Conservation (phyloP, 2,113 vertebrate species). For the Loxodonta africana region DNA sequence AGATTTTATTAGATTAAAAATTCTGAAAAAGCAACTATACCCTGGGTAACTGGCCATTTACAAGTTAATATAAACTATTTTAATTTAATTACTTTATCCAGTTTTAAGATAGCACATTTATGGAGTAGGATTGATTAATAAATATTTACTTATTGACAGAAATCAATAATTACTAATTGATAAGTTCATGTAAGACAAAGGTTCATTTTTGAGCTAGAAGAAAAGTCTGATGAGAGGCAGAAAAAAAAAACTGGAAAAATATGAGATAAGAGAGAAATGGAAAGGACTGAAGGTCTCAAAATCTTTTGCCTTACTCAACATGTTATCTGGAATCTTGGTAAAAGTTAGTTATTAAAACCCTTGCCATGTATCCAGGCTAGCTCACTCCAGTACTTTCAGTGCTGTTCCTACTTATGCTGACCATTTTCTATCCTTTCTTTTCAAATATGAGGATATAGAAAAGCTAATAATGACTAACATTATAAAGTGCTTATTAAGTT, state of each 20-base stretch:
- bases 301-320: not conserved
- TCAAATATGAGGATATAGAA: not conserved
- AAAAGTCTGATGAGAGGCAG: accelerated
- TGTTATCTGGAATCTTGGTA: not conserved
- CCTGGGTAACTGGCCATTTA: not conserved
- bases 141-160: not conserved
- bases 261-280: not conserved
- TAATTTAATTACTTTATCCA: not conserved
- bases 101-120: not conserved
- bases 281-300: not conserved
- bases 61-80: not conserved
- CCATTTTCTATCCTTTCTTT: not conserved
- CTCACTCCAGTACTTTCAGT: not conserved
- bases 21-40: not conserved
- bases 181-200: not conserved
- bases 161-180: not conserved
- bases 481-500: not conserved
- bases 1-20: not conserved
- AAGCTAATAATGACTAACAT: not conserved
- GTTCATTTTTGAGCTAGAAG: not conserved
- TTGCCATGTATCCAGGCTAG: not conserved
- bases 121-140: not conserved
- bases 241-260: not conserved
- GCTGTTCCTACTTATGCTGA: not conserved
- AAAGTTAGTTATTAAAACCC: not conserved